These are phyloP conservation scores for Apteryx owenii DNA, from an alignment of 2,113 vertebrate genomes.

Conservation along the genomic window DNA sequence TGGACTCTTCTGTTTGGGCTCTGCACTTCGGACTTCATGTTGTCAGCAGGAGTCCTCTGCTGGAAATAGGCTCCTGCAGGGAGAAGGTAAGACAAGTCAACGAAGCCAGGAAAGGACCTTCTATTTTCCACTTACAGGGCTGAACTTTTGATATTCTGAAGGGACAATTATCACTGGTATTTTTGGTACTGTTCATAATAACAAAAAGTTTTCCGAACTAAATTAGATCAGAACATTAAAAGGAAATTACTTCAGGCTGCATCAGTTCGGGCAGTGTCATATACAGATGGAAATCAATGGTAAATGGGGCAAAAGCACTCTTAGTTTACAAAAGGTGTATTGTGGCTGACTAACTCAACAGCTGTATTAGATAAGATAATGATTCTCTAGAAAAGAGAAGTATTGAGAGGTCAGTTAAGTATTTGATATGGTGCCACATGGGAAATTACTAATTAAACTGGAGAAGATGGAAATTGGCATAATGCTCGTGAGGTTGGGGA, in stretches of 20 bases:
- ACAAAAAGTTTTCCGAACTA: neutral
- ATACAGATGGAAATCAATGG: neutral
- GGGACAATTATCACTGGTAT: neutral
- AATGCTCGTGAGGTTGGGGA: neutral
- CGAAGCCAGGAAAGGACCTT: accelerated
- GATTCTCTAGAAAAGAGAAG: neutral
- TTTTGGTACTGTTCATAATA: neutral
- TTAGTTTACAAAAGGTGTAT: neutral
- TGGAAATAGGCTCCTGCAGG: neutral
- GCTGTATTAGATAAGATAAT: neutral
- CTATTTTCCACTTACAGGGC: neutral
- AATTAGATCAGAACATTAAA: neutral
- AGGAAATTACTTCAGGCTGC: neutral
- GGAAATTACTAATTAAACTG: neutral
- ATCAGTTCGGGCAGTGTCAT: neutral
- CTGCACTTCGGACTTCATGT: neutral
- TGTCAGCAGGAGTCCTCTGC: neutral
- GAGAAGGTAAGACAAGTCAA: neutral
- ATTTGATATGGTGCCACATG: neutral
- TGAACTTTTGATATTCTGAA: neutral
- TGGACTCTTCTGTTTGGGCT: neutral
- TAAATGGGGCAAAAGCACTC: neutral
- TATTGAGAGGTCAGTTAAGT: neutral
- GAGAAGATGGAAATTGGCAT: neutral
- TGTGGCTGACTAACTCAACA: neutral